Evolutionary conservation across 2,888 invertebrate species (phyloP).

Genomic region (Colletes collaris): DNA sequence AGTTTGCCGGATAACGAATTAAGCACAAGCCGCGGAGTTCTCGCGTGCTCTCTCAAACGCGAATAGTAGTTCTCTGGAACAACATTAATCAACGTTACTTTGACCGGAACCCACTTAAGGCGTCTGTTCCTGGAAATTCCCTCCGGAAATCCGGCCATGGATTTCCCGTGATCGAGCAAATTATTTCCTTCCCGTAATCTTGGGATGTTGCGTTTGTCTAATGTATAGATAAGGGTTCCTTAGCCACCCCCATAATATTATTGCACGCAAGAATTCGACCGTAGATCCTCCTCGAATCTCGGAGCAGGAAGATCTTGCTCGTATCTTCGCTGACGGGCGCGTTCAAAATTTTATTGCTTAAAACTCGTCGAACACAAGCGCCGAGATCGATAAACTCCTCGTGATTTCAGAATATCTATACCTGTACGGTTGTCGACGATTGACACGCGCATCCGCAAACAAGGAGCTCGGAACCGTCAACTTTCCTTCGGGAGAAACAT

Average conservation of each 20-base stretch:
- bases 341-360: neutral
- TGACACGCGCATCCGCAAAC: neutral
- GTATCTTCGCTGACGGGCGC: no score
- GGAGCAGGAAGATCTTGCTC: no score
- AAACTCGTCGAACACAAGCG: neutral
- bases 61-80: slow-evolving; percentile 46
- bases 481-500: neutral
- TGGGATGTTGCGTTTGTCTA: slow-evolving; percentile 2
- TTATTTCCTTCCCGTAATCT: slow-evolving; percentile 38
- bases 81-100: slow-evolving; percentile 67
- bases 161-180: slow-evolving; percentile 52
- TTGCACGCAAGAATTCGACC: neutral
- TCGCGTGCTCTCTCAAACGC: slow-evolving; percentile 36
- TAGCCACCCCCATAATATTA: slow-evolving; percentile 12
- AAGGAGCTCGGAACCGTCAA: neutral
- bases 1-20: slow-evolving; percentile 54
- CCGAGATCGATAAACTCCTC: no score
- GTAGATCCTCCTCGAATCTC: no score
- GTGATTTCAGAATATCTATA: no score
- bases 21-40: slow-evolving; percentile 35
- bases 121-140: slow-evolving; percentile 40
- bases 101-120: slow-evolving; percentile 58
- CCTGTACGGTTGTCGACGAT: neutral
- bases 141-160: slow-evolving; percentile 46
- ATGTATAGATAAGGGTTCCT: slow-evolving; percentile 6